A percentile compares a stretch with the other conserved stretches of the same genome.
Conservation (phyloP, 2,797 vertebrate genomes). For the Eleutherodactylus coqui region DNA sequence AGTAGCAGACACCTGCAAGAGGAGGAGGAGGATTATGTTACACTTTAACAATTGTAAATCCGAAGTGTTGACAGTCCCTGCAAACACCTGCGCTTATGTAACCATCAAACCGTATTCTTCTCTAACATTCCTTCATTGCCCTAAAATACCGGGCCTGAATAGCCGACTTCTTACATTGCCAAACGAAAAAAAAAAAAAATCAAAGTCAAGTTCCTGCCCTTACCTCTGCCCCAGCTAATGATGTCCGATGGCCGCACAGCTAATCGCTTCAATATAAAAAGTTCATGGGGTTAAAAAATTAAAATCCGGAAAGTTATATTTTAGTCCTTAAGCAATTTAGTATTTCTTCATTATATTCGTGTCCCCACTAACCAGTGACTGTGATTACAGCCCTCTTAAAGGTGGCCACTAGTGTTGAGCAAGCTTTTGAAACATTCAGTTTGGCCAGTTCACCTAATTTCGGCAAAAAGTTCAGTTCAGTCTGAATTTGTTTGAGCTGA, state of each 20-base stretch:
- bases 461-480: no score
- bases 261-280: background rate
- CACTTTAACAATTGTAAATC: slow-evolving; percentile 62
- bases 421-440: no score
- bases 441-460: no score
- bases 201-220: slow-evolving; percentile 17
- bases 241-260: background rate
- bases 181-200: slow-evolving; percentile 11
- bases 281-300: background rate
- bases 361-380: no score
- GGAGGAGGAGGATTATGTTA: slow-evolving; percentile 53
- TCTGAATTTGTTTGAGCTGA: no score
- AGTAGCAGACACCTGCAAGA: slow-evolving; percentile 61
- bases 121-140: slow-evolving; percentile 38
- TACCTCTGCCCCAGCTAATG: background rate
- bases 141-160: slow-evolving; percentile 37
- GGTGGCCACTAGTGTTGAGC: no score
- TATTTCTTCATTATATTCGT: background rate
- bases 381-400: no score
- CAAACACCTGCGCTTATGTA: slow-evolving; percentile 57
- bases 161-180: slow-evolving; percentile 29
- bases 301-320: background rate
- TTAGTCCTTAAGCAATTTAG: background rate
- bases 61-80: slow-evolving; percentile 60
- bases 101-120: slow-evolving; percentile 56